Evolutionary conservation across 2,113 vertebrate species (phyloP), one percentile per base, ranked within the genome.

Genomic region (Arizona elegans): DNA sequence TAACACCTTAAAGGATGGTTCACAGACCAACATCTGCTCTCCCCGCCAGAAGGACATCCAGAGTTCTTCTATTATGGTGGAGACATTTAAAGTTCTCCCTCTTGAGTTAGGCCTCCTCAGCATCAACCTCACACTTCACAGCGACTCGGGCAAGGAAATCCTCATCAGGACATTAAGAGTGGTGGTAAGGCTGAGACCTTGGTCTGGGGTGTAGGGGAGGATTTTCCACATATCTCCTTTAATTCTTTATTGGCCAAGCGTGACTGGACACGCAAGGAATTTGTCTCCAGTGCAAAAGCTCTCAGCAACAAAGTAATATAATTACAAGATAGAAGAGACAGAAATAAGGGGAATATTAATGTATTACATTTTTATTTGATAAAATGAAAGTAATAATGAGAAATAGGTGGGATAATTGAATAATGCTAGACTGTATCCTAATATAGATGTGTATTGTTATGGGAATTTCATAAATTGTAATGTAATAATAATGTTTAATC

Each of bases 151-250:
- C 38, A 94, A 2, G 5, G 98, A 99, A 94, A 97, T 81, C 58
- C 55, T 98, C 7, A 93, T 99, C 50, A 99, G 98, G 98, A 98
- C 95, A 8, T 96, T 99, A 5, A 96, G 97, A n/a, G 99, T 99
- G 0, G 96, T 98, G 98, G 99, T 99, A 97, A 98, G 98, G 43
- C 5, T 7, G 5, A 29, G 3, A 6, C 8, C 13, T 88, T 58
- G 0, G 4, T 92, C 53, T 58, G 53, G n/a, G n/a, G 70, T 1
- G 13, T 5, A 15, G 3, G 17, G n/a, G 75, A 81, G 33, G 33
- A 43, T 38, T 43, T 21, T 8, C 75, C 33, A 43, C 1, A 8
- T 7, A 3, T 21, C 33, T 21, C 75, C 17, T 38, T 9, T 33
- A 81, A 24, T 59, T 24, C 58, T 62, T 33, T 70, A 15, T 33